phyloP scores from a whole-genome alignment of 2,113 vertebrate genomes.

The Rhinopithecus roxellana region DNA sequence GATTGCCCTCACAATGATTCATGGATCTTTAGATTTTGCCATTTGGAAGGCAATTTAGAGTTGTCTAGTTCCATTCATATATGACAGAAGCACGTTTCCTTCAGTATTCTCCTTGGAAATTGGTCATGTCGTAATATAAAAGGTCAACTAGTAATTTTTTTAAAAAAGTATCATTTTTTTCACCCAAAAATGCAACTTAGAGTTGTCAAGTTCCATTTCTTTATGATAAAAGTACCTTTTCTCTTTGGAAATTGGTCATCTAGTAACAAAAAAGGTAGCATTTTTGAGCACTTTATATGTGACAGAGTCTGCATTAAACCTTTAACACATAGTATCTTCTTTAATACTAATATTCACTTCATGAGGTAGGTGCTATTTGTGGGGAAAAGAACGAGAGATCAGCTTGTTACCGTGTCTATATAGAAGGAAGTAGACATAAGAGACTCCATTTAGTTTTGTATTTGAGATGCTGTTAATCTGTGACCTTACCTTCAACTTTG shows the following conservation, averaged over 20 bases:
- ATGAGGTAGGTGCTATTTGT: background rate
- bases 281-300: background rate
- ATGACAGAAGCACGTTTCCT: background rate
- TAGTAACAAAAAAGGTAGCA: background rate
- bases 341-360: background rate
- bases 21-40: background rate
- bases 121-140: background rate
- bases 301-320: background rate
- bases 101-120: background rate
- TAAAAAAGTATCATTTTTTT: background rate
- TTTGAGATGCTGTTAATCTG: too few relatives aligned
- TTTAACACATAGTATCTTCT: background rate
- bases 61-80: background rate
- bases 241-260: background rate
- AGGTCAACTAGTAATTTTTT: background rate
- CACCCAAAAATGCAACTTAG: background rate
- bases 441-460: too few relatives aligned
- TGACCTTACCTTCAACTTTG: too few relatives aligned
- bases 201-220: background rate
- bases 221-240: background rate
- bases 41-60: background rate
- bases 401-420: too few relatives aligned
- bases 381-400: too few relatives aligned
- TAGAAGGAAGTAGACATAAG: too few relatives aligned
- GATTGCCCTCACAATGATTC: background rate